phyloP scores from a whole-genome alignment of 2,797 vertebrate species.

The Coregonus ussuriensis region DNA sequence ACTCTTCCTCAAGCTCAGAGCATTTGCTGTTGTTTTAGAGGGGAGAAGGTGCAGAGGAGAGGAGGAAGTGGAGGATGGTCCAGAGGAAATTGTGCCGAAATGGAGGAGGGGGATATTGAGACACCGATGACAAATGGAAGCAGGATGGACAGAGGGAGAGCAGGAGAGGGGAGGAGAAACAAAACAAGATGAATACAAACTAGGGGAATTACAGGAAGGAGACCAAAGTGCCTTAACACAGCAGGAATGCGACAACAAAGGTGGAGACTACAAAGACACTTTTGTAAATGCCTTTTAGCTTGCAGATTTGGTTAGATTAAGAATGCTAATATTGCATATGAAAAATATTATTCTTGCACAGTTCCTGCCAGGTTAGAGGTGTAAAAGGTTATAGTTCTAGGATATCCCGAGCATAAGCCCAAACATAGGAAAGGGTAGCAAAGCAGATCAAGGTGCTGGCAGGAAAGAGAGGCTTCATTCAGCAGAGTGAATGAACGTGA shows the following conservation, averaged over 20 bases:
- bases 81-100: conserved; percentile 71
- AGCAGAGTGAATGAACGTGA: conserved; percentile 13
- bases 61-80: conserved; percentile 59
- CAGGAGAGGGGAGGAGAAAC: conserved; percentile 50
- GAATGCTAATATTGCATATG: conserved; percentile 8
- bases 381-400: conserved; percentile 27
- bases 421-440: conserved; percentile 26
- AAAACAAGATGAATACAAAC: conserved; percentile 61
- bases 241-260: conserved; percentile 60
- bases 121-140: conserved; percentile 57
- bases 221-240: conserved; percentile 73
- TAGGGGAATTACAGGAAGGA: conserved; percentile 49
- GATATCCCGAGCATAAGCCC: background rate
- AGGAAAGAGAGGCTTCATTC: conserved; percentile 41
- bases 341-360: conserved; percentile 45
- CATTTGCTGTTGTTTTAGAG: conserved; percentile 96
- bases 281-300: background rate
- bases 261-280: conserved; percentile 13
- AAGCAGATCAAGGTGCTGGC: conserved; percentile 34
- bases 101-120: conserved; percentile 38
- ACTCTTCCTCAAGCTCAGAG: conserved; percentile 99
- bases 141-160: conserved; percentile 30
- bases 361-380: conserved; percentile 68
- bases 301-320: conserved; percentile 6
- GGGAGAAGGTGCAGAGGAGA: conserved; percentile 61